These are phyloP conservation scores for Campoletis sonorensis DNA, from an alignment of 1,140 invertebrate species.

Conservation along the genomic window DNA sequence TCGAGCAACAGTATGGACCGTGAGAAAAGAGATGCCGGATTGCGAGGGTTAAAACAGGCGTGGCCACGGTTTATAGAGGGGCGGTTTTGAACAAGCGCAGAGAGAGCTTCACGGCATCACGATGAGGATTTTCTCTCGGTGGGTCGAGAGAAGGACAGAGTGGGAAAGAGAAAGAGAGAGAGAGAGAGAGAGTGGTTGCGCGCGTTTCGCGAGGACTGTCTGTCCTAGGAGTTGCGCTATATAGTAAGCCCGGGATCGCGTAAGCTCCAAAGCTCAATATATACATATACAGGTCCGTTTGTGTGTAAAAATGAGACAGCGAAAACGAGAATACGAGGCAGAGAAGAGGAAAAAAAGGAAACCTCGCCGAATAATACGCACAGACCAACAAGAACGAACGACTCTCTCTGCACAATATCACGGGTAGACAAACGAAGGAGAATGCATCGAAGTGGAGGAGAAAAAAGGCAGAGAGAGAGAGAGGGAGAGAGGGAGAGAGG, in stretches of 20 bases:
- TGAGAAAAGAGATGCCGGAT: conserved; percentile 55
- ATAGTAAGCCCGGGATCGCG: conserved; percentile 3
- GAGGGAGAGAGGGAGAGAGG: conserved; percentile 34
- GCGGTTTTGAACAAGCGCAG: conserved; percentile 35
- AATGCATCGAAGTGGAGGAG: neutral
- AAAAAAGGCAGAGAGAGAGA: too few relatives aligned
- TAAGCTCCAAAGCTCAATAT: conserved; percentile 22
- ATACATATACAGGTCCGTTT: neutral
- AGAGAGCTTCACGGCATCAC: conserved; percentile 14
- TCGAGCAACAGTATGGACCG: conserved; percentile 76
- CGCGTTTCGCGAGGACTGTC: conserved; percentile 32
- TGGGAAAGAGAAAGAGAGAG: conserved; percentile 6
- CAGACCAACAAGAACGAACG: neutral
- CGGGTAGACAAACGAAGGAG: neutral
- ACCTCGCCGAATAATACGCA: conserved; percentile 19
- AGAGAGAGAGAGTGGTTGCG: conserved; percentile 28
- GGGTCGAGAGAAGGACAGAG: conserved; percentile 33
- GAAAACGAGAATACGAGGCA: conserved; percentile 25
- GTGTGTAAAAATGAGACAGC: conserved; percentile 7
- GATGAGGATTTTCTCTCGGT: conserved; percentile 30
- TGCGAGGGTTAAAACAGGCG: conserved; percentile 62
- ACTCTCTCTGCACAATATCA: conserved; percentile 7
- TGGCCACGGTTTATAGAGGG: conserved; percentile 61
- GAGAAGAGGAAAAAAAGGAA: neutral
- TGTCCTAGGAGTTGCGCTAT: conserved; percentile 16